Conservation (phyloP, 2,797 vertebrate genomes). For the Phrynocephalus forsythii region DNA sequence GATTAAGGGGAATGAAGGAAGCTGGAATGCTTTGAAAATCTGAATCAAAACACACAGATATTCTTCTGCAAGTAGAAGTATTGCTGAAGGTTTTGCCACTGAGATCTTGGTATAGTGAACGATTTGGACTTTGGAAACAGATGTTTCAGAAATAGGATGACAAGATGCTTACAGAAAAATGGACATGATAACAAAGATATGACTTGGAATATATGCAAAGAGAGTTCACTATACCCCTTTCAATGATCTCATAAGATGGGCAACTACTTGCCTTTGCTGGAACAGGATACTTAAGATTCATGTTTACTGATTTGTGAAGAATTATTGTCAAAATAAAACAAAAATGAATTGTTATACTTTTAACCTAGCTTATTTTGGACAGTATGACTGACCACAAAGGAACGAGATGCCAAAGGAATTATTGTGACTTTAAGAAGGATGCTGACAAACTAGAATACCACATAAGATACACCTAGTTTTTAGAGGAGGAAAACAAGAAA, state of each 20-base stretch:
- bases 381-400: neutral
- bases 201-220: neutral
- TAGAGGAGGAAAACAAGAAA: too few species aligned
- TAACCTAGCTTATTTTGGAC: neutral
- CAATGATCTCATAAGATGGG: neutral
- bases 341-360: neutral
- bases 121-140: neutral
- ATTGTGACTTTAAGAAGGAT: neutral
- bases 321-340: neutral
- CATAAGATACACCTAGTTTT: too few species aligned
- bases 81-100: neutral
- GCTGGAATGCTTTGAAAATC: neutral
- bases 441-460: too few species aligned
- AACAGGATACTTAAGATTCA: neutral
- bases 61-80: neutral
- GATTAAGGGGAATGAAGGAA: neutral
- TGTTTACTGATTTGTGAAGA: neutral
- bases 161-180: neutral
- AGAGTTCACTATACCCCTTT: neutral
- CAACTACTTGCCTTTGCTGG: neutral
- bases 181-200: neutral
- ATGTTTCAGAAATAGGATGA: neutral
- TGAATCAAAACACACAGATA: neutral
- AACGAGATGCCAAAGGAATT: neutral
- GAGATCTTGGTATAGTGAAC: neutral